These are phyloP conservation scores for Indicator indicator DNA, from an alignment of 2,113 vertebrate species.

Conservation along the genomic window DNA sequence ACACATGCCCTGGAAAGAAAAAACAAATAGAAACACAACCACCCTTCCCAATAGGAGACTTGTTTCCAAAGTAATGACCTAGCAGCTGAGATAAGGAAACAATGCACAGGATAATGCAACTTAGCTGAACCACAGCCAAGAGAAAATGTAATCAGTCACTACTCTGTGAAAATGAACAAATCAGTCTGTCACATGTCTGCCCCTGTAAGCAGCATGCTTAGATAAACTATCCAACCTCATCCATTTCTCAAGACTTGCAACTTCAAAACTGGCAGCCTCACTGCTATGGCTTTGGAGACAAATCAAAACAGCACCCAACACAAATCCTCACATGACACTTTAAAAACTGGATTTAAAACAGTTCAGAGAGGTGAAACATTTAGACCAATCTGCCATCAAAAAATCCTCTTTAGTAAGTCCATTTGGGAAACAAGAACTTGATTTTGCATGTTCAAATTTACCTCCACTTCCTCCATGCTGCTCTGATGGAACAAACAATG, in stretches of 20 bases:
- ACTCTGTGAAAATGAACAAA: neutral
- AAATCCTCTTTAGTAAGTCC: neutral
- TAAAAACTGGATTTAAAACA: neutral
- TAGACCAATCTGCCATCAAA: neutral
- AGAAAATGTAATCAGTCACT: constrained; percentile 2
- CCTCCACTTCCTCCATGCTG: neutral
- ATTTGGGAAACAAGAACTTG: neutral
- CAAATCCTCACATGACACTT: neutral
- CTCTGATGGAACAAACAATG: neutral
- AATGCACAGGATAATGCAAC: neutral
- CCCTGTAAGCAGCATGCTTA: neutral
- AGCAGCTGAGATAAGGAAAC: constrained; percentile 9
- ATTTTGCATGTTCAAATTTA: neutral
- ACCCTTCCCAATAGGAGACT: neutral
- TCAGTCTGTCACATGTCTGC: neutral
- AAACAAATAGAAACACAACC: neutral
- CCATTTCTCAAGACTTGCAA: neutral
- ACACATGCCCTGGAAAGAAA: neutral
- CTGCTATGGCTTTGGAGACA: neutral
- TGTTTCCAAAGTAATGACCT: constrained; percentile 1
- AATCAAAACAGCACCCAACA: neutral
- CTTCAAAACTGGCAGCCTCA: constrained; percentile 10
- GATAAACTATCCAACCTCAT: neutral
- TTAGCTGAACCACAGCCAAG: constrained; percentile 1
- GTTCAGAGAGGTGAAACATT: neutral